Evolutionary conservation across 2,888 invertebrate species (phyloP), one percentile per base, ranked within the genome.

Genomic region (Dynastes grantii): DNA sequence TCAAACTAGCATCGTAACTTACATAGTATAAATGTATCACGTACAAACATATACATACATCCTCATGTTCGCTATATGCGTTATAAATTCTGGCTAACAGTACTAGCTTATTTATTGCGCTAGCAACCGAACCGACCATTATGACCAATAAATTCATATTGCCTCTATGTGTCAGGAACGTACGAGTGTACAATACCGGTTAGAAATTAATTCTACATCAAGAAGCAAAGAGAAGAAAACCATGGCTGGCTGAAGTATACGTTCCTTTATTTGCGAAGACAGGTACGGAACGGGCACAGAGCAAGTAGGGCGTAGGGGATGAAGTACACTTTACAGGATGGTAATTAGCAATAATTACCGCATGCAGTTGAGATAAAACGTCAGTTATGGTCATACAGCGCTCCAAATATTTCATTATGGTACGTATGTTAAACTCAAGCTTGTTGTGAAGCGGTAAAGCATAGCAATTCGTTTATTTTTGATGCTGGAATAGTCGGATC

Each of bases 331-430:
- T 51, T 76, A 29, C n/a, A 9, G 53, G 76, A 49, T 37, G 27
- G 65, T 76, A 76, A 76, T 76, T 76, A 76, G 64, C 49, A 76
- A 64, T 76, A 76, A 76, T 76, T 76, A 64, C 27, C 27, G 45
- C 32, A 1, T 51, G 76, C 49, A 51, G 76, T 49, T n/a, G 76
- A 49, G 63, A 76, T 64, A 64, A 76, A 64, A 61, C 65, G 63
- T 65, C 16, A 61, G 22, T 61, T 61, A 29, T 6, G 11, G 27
- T 27, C 61, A 61, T 61, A 29, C 6, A 22, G 11, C 22, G 22
- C 29, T 11, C 5, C 61, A 22, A 27, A 22, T 61, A 9, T 29
- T 61, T 11, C 29, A 29, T 61, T 61, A 61, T 22, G 22, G 16
- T 45, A 45, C 11, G 8, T 45, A 45, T 45, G 45, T 11, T 45